A percentile compares a stretch with the other conserved stretches of the same genome.
phyloP scores from a whole-genome alignment of 2,888 invertebrate species.

The Phragmatobia fuliginosa region DNA sequence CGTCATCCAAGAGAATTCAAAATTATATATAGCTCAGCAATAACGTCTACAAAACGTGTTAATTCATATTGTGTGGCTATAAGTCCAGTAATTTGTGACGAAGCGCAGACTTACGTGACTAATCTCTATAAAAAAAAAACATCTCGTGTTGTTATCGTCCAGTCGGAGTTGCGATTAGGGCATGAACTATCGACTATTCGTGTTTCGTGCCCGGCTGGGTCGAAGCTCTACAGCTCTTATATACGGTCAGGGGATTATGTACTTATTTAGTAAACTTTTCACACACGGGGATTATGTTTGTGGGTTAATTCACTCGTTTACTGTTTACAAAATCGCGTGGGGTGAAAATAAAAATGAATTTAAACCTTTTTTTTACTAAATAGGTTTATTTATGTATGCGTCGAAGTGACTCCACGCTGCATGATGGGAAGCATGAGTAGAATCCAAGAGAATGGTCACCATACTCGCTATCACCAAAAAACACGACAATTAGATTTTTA shows the following conservation, averaged over 20 bases:
- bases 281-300: neutral
- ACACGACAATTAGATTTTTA: too few species aligned
- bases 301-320: neutral
- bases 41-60: constrained; percentile 12
- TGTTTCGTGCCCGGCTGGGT: constrained; percentile 13
- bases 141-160: constrained; percentile 36
- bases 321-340: neutral
- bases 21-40: neutral
- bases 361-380: neutral
- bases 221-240: neutral
- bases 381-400: too few species aligned
- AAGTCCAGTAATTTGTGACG: constrained; percentile 40
- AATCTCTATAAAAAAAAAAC: constrained; percentile 41
- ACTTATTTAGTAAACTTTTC: neutral
- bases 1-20: neutral
- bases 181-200: constrained; percentile 34
- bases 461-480: too few species aligned
- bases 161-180: constrained; percentile 39
- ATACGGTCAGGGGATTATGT: neutral
- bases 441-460: too few species aligned
- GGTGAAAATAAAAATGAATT: neutral
- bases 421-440: too few species aligned
- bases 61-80: constrained; percentile 30
- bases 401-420: too few species aligned
- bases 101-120: constrained; percentile 43